Evolutionary conservation across 2,888 invertebrate genomes (phyloP).

Genomic region (Apeira syringaria): DNA sequence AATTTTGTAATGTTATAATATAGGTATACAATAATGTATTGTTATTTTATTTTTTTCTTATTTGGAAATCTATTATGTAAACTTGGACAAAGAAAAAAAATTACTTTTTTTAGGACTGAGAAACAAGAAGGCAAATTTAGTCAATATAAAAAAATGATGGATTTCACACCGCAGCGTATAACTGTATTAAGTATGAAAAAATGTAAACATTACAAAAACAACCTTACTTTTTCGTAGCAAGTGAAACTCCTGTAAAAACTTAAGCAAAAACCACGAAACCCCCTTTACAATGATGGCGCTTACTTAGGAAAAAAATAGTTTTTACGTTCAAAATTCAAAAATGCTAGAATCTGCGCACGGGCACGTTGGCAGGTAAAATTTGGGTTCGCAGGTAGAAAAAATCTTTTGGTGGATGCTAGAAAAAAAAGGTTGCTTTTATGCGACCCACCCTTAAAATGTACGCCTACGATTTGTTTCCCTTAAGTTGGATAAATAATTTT

Average conservation of each 20-base stretch:
- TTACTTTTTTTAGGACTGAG: no score
- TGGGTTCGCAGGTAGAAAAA: conserved; percentile 81
- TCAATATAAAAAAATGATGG: not conserved
- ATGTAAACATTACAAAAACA: conserved; percentile 65
- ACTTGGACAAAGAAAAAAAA: no score
- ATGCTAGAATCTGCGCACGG: conserved; percentile 70
- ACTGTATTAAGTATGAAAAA: conserved; percentile 34
- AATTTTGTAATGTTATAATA: no score
- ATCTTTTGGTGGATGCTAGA: conserved; percentile 61
- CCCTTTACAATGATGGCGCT: conserved; percentile 47
- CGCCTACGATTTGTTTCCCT: conserved; percentile 67
- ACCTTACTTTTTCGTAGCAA: conserved; percentile 57
- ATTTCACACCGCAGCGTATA: conserved; percentile 9
- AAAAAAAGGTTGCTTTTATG: conserved; percentile 76
- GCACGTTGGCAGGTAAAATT: conserved; percentile 67
- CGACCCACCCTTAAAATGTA: conserved; percentile 69
- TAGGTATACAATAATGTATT: no score
- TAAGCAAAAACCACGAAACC: conserved; percentile 57
- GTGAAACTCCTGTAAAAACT: conserved; percentile 74
- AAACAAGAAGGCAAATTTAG: no score
- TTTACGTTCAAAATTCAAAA: conserved; percentile 58
- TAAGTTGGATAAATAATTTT: conserved; percentile 32
- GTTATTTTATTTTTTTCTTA: no score
- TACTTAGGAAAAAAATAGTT: conserved; percentile 39
- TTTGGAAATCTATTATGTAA: no score